A percentile compares a stretch with the other conserved stretches of the same genome.
Evolutionary conservation across 1,140 invertebrate species (phyloP).

Genomic region (Drosophila melanica): DNA sequence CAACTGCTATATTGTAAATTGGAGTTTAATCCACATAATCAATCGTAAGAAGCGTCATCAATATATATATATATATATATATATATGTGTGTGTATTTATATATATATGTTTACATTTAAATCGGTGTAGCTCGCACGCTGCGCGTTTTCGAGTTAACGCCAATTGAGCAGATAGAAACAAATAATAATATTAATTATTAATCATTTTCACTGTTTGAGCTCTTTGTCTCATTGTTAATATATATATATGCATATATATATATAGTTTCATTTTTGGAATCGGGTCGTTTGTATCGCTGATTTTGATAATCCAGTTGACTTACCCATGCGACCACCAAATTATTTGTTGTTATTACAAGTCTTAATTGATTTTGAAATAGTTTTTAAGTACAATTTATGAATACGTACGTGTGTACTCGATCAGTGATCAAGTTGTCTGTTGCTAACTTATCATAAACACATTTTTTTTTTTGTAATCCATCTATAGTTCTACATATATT

Average conservation of each 20-base stretch:
- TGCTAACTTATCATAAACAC: constrained; percentile 63
- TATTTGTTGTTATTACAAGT: constrained; percentile 77
- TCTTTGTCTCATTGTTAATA: constrained; percentile 36
- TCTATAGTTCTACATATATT: constrained; percentile 28
- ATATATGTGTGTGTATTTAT: constrained; percentile 18
- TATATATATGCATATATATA: constrained; percentile 9
- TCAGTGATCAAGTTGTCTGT: constrained; percentile 77
- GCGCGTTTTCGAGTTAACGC: constrained; percentile 27
- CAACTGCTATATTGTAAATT: constrained; percentile 45
- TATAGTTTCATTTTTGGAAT: constrained; percentile 24
- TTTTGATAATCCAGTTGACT: constrained; percentile 38
- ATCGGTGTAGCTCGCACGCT: constrained; percentile 39
- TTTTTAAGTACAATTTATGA: constrained; percentile 60
- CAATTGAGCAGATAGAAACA: constrained; percentile 13
- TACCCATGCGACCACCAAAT: constrained; percentile 44
- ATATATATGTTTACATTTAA: constrained; percentile 3
- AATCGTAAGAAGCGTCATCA: constrained; percentile 1
- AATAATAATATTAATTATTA: constrained; percentile 10
- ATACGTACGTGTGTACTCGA: constrained; percentile 59
- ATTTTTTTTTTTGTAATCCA: constrained; percentile 46
- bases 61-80: constrained; percentile 18
- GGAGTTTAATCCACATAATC: constrained; percentile 6
- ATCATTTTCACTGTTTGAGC: constrained; percentile 13
- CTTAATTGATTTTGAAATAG: constrained; percentile 67
- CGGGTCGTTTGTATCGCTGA: constrained; percentile 28